These are phyloP conservation scores for Axea sp. DNA, from an alignment of 2,888 invertebrate genomes.

Conservation along the genomic window DNA sequence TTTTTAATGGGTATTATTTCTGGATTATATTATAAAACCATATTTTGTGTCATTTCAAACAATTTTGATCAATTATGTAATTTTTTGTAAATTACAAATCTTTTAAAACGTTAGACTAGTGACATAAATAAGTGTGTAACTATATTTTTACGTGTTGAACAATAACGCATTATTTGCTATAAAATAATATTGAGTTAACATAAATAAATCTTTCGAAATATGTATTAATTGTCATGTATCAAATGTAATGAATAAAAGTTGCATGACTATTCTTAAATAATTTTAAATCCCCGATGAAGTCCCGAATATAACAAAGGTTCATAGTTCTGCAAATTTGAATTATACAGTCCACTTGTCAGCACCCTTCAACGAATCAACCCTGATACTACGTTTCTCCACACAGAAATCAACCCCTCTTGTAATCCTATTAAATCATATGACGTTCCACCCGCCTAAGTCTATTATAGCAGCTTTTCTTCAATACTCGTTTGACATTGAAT, in stretches of 20 bases:
- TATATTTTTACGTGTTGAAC: too few species aligned
- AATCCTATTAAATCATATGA: constrained; percentile 59
- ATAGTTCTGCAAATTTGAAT: constrained; percentile 59
- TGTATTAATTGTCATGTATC: too few species aligned
- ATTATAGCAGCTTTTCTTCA: constrained; percentile 56
- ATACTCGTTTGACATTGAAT: constrained; percentile 53
- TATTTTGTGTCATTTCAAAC: too few species aligned
- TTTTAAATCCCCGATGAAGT: constrained; percentile 37
- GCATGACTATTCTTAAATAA: constrained; percentile 31
- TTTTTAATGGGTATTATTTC: too few species aligned
- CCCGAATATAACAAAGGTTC: constrained; percentile 56
- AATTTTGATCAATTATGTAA: too few species aligned
- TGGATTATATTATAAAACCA: too few species aligned
- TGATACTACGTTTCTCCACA: constrained; percentile 59
- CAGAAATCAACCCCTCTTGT: constrained; percentile 59
- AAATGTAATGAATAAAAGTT: background rate
- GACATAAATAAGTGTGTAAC: too few species aligned
- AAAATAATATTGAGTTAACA: too few species aligned
- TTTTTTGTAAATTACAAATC: too few species aligned
- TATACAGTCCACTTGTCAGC: constrained; percentile 60
- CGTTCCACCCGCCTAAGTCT: constrained; percentile 58
- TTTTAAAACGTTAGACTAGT: too few species aligned
- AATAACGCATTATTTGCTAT: too few species aligned
- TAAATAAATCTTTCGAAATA: too few species aligned
- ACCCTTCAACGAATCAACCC: constrained; percentile 59